Evolutionary conservation across 1,140 invertebrate genomes (phyloP).

Genomic region (Steinernema feltiae): DNA sequence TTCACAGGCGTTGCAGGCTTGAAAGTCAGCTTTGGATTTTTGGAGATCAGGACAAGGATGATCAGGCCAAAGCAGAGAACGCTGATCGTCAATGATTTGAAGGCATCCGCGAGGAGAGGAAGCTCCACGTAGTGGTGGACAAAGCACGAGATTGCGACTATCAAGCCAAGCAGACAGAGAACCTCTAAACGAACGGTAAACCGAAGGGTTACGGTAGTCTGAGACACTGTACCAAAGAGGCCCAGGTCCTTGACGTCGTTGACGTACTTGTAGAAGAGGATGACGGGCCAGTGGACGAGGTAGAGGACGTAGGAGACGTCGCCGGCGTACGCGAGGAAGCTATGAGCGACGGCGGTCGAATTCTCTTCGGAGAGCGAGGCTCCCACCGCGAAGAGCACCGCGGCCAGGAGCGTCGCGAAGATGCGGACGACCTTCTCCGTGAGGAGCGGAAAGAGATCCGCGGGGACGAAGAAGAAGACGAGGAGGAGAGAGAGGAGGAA

Average conservation of each 20-base stretch:
- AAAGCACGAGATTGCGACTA: too few relatives aligned
- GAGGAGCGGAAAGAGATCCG: neutral
- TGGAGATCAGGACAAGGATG: neutral
- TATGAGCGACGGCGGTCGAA: neutral
- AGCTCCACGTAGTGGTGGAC: too few relatives aligned
- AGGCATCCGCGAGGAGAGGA: neutral
- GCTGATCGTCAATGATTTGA: neutral
- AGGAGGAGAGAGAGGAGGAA: neutral
- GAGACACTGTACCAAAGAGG: too few relatives aligned
- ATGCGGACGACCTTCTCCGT: neutral
- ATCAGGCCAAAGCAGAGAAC: neutral
- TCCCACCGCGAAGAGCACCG: neutral
- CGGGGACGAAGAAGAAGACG: neutral
- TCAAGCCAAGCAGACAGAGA: too few relatives aligned
- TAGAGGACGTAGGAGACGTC: conserved; percentile 23
- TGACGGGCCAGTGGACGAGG: conserved; percentile 26
- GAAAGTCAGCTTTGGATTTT: neutral
- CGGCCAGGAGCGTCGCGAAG: neutral
- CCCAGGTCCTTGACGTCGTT: neutral
- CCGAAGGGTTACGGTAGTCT: too few relatives aligned
- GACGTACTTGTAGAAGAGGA: conserved; percentile 20
- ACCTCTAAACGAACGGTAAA: too few relatives aligned
- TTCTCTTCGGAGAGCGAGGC: neutral
- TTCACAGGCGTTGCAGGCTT: neutral
- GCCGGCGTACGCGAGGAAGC: conserved; percentile 15